These are phyloP conservation scores for Trichoplusia ni DNA, from an alignment of 1,140 invertebrate genomes.

Conservation along the genomic window DNA sequence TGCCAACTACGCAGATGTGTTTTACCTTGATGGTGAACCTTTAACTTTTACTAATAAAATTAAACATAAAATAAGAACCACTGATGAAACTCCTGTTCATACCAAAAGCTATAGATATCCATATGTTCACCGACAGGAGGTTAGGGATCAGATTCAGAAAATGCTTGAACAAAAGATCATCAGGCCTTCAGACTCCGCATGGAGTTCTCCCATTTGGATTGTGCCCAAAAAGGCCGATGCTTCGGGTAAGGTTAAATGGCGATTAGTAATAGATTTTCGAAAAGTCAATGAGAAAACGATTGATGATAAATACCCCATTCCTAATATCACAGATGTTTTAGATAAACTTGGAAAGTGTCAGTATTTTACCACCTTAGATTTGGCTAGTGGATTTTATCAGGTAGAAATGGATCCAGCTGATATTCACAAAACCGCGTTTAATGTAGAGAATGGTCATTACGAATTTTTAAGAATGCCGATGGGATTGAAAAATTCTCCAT, in stretches of 20 bases:
- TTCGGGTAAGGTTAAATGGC: conserved; percentile 1
- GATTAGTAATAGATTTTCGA: conserved; percentile 58
- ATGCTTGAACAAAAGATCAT: background rate
- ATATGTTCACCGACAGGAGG: background rate
- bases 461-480: conserved; percentile 26
- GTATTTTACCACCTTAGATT: too few species aligned
- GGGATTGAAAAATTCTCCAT: too few species aligned
- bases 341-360: too few species aligned
- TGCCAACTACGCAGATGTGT: conserved; percentile 15
- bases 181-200: too few species aligned
- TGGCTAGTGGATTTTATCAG: conserved; percentile 3
- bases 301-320: conserved; percentile 71
- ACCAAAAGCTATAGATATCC: conserved; percentile 4
- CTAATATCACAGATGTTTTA: conserved; percentile 50
- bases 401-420: background rate
- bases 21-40: too few species aligned
- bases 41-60: too few species aligned
- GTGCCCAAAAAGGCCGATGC: conserved; percentile 3
- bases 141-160: background rate
- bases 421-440: conserved; percentile 25
- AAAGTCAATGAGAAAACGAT: conserved; percentile 71
- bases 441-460: conserved; percentile 18
- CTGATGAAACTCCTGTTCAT: conserved; percentile 4
- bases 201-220: too few species aligned
- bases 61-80: conserved; percentile 11